phyloP scores from a whole-genome alignment of 2,113 vertebrate species.

The Polyodon spathula region DNA sequence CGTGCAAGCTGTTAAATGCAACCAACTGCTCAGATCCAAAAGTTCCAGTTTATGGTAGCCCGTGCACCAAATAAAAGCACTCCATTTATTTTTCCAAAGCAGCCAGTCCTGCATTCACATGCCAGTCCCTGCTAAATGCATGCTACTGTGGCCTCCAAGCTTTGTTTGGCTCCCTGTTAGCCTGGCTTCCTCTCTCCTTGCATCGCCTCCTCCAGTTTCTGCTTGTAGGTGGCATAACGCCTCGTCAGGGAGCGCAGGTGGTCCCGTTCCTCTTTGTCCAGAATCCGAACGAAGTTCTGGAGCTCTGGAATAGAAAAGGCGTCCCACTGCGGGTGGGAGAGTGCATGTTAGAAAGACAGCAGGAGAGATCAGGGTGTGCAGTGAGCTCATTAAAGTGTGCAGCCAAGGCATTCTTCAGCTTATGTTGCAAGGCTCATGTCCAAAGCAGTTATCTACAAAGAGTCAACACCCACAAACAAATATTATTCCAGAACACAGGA shows the following conservation, averaged over 20 bases:
- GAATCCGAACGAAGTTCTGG: slow-evolving; percentile 85
- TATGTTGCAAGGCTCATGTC: too few species aligned
- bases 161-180: slow-evolving; percentile 34
- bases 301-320: slow-evolving; percentile 90
- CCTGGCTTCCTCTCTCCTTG: slow-evolving; percentile 48
- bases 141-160: slow-evolving; percentile 12
- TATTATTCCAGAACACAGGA: too few species aligned
- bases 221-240: slow-evolving; percentile 70
- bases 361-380: background rate
- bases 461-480: too few species aligned
- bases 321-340: slow-evolving; percentile 70
- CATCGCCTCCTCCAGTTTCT: slow-evolving; percentile 79
- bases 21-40: too few species aligned
- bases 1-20: too few species aligned
- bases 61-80: too few species aligned
- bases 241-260: slow-evolving; percentile 62
- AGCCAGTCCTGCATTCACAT: too few species aligned
- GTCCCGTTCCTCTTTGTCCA: slow-evolving; percentile 87
- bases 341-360: background rate
- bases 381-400: too few species aligned
- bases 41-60: too few species aligned
- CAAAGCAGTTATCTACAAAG: too few species aligned
- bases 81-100: too few species aligned
- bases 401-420: too few species aligned
- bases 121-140: slow-evolving; percentile 5